These are phyloP conservation scores for Gracilinanus agilis DNA, from an alignment of 2,113 vertebrate species.

Conservation along the genomic window DNA sequence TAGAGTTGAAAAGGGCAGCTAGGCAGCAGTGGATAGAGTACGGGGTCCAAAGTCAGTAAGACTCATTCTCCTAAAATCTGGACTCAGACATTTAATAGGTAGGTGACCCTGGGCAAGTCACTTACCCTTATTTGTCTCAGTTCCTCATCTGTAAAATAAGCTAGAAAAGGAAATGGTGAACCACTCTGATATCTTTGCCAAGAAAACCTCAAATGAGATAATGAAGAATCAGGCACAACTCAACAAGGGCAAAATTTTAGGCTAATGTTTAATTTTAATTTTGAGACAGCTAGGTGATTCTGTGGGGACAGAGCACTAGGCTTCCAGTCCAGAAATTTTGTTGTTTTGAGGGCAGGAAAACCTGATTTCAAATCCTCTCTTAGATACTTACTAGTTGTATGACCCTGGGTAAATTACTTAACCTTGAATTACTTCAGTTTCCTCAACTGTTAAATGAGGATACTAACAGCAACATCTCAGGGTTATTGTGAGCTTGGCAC, in stretches of 20 bases:
- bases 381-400: neutral
- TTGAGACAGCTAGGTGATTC: too few species aligned
- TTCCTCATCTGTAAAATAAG: too few species aligned
- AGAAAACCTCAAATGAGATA: too few species aligned
- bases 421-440: neutral
- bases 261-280: too few species aligned
- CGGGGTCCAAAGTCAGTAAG: neutral
- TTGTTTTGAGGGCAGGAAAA: too few species aligned
- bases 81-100: neutral
- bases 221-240: too few species aligned
- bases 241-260: too few species aligned
- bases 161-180: too few species aligned
- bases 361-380: neutral
- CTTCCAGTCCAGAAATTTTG: too few species aligned
- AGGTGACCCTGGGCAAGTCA: neutral
- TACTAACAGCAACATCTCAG: neutral
- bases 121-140: neutral
- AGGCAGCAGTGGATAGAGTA: neutral
- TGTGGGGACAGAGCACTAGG: too few species aligned
- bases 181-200: too few species aligned
- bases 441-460: neutral
- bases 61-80: neutral
- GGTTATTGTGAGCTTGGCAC: neutral
- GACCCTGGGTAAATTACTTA: neutral
- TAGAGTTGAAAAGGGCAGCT: neutral